Evolutionary conservation across 2,888 invertebrate genomes (phyloP).

Genomic region (Merodon equestris): DNA sequence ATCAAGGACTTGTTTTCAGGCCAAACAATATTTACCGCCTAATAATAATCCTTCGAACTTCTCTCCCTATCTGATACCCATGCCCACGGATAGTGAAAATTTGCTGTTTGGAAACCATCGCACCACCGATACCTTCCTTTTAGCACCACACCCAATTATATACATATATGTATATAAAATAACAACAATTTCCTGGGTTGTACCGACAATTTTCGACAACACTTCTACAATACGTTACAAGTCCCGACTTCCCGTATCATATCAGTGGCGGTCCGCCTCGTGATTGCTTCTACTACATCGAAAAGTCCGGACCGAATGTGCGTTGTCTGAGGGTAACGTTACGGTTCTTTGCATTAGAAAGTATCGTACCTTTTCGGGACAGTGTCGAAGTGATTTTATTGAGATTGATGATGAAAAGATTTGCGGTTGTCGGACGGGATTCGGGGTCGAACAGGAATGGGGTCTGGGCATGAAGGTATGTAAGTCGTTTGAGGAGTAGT

Average conservation of each 20-base stretch:
- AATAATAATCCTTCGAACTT: constrained; percentile 17
- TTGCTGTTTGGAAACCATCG: constrained; percentile 53
- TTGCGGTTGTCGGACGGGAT: constrained; percentile 81
- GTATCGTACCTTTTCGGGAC: constrained; percentile 19
- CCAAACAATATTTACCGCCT: constrained; percentile 43
- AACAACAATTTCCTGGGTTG: constrained; percentile 77
- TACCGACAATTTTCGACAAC: constrained; percentile 77
- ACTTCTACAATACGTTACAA: constrained; percentile 80
- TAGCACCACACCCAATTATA: constrained; percentile 59
- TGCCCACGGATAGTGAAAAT: constrained; percentile 11
- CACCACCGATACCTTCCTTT: too few relatives aligned
- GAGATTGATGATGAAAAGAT: constrained; percentile 81
- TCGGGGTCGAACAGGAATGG: constrained; percentile 73
- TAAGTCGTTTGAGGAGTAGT: constrained; percentile 78
- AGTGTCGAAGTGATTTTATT: constrained; percentile 80
- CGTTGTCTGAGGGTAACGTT: constrained; percentile 81
- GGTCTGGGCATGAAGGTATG: constrained; percentile 78
- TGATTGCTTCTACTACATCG: constrained; percentile 81
- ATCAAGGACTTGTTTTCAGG: constrained; percentile 24
- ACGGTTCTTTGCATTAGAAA: constrained; percentile 81
- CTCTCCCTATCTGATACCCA: constrained; percentile 27
- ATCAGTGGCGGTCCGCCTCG: constrained; percentile 73
- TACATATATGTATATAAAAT: constrained; percentile 51
- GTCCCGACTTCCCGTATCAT: constrained; percentile 81
- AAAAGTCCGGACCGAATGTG: constrained; percentile 79